Evolutionary conservation across 2,113 vertebrate species (phyloP).

Genomic region (Eretmochelys imbricata): DNA sequence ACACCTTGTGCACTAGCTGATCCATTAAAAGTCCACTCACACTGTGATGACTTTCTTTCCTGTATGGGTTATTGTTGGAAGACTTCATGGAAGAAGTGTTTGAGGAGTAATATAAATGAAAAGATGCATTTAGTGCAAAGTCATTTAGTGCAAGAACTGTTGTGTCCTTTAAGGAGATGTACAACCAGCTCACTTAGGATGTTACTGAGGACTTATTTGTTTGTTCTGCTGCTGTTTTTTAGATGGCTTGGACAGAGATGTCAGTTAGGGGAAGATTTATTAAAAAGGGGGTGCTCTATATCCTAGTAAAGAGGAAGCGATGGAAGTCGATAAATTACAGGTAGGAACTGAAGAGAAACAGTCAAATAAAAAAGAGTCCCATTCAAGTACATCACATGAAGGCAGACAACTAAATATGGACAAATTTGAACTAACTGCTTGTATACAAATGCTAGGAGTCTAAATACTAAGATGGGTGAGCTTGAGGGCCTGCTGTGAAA

Average conservation of each 20-base stretch:
- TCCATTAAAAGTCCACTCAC: neutral
- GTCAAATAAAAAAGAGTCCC: neutral
- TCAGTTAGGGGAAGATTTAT: neutral
- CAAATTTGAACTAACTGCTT: neutral
- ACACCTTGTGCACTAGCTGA: rapidly evolving
- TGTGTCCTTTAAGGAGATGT: neutral
- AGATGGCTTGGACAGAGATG: neutral
- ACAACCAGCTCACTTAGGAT: neutral
- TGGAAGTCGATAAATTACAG: neutral
- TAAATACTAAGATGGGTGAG: neutral
- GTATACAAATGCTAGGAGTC: neutral
- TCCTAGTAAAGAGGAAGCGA: neutral
- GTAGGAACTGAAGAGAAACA: neutral
- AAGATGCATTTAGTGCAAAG: neutral
- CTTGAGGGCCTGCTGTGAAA: neutral
- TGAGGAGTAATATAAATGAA: neutral
- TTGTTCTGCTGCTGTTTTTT: neutral
- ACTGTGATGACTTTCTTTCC: neutral
- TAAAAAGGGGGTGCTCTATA: neutral
- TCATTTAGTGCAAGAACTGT: neutral
- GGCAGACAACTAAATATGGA: neutral
- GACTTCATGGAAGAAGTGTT: neutral
- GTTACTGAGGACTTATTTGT: neutral
- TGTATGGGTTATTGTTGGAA: neutral
- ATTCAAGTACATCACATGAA: neutral